Base-by-base conservation (phyloP, 2,113 vertebrate genomes). In the Cnemophilus loriae region DNA sequence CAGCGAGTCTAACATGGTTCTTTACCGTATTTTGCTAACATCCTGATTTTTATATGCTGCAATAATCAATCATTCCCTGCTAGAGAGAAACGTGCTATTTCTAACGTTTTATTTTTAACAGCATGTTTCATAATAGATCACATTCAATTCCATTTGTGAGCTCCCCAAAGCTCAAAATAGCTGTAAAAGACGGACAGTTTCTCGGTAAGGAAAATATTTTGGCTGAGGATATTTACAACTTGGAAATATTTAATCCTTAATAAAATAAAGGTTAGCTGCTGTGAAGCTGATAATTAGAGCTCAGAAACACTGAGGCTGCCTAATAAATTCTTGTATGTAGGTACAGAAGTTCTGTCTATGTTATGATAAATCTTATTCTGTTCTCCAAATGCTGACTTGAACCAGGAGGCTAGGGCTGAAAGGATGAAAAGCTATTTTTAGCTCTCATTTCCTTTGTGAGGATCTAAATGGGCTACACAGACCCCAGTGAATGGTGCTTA, bases 101-200 rank as follows among this genome's bases (percentile, higher is more conserved):
- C 94, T 78, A 93, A 93, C 8, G 1, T 93, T 96, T 97, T 97
- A 96, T 97, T 97, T 97, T 97, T 97, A 97, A 96, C 97, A 94
- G 49, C 68, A 18, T 92, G 85, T 97, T 97, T 97, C 94, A 95
- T 97, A 97, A 96, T 96, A 96, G 95, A 97, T 97, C 95, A 96
- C 93, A 92, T 94, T 96, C 90, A 94, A 80, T 96, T 96, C 91
- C 87, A 94, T 94, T 97, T 93, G 83, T 95, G 94, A 97, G 80
- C 70, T 96, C 80, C 90, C 90, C 53, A 73, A 91, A 85, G 93
- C 96, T 87, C 80, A 96, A 95, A 97, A 97, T 96, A 97, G 88
- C 85, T 94, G 44, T 64, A 86, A 70, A 96, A 95, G 85, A 95
- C 75, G 84, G 93, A 84, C 94, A 92, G 94, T 95, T 96, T 96